A percentile compares a stretch with the other conserved stretches of the same genome.
These are phyloP conservation scores for Lycopodina hypogea DNA, from an alignment of 37 sponge, comb jelly and placozoan genomes.

Conservation along the genomic window DNA sequence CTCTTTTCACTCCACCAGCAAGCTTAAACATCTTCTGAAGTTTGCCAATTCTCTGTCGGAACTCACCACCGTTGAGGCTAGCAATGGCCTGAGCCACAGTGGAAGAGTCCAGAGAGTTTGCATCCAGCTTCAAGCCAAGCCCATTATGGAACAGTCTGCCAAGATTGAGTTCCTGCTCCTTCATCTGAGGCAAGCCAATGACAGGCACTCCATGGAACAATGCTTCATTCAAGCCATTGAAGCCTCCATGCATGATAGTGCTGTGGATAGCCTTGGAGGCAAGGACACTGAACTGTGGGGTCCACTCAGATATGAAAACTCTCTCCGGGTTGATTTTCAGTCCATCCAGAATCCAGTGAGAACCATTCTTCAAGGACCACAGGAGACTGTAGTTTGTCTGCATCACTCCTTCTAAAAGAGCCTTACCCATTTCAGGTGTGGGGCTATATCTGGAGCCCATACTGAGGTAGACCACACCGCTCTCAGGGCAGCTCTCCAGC, in stretches of 20 bases:
- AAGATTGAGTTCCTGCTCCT: slow-evolving; percentile 36
- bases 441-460: slow-evolving; percentile 37
- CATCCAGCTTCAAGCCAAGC: background rate
- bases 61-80: background rate
- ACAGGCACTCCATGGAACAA: slow-evolving; percentile 49
- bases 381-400: slow-evolving; percentile 20
- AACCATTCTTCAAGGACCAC: slow-evolving; percentile 42
- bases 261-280: slow-evolving; percentile 14
- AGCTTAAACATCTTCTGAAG: slow-evolving; percentile 16
- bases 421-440: background rate
- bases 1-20: slow-evolving; percentile 44
- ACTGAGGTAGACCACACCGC: slow-evolving; percentile 57
- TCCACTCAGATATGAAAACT: slow-evolving; percentile 43
- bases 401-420: slow-evolving; percentile 23
- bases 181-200: slow-evolving; percentile 20
- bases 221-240: slow-evolving; percentile 57
- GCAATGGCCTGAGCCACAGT: too few relatives aligned
- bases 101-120: background rate
- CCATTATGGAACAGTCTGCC: slow-evolving; percentile 16
- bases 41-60: background rate
- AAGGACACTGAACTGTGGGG: slow-evolving; percentile 42
- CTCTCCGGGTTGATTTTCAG: slow-evolving; percentile 24
- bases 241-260: slow-evolving; percentile 58
- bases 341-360: slow-evolving; percentile 23
- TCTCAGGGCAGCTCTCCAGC: slow-evolving; percentile 19